Evolutionary conservation across 2,113 vertebrate genomes (phyloP).

Genomic region (Formicarius rufipectus): DNA sequence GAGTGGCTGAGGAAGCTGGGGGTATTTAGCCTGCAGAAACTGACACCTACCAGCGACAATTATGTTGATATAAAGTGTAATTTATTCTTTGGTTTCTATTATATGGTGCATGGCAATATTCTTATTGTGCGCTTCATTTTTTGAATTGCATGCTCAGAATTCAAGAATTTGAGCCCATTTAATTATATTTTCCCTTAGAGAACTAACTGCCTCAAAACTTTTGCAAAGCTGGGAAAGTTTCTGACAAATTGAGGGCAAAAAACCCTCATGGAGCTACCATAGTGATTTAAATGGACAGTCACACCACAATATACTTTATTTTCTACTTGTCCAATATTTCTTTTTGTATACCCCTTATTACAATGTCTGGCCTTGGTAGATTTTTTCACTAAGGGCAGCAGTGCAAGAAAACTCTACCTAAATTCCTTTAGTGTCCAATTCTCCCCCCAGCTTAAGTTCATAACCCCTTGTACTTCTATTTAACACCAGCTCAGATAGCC

Average conservation of each 20-base stretch:
- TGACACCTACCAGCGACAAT: background rate
- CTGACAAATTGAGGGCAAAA: slow-evolving; percentile 17
- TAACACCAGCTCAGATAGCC: slow-evolving; percentile 80
- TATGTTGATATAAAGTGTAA: background rate
- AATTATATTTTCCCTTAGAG: background rate
- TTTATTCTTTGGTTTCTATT: background rate
- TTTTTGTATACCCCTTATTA: slow-evolving; percentile 68
- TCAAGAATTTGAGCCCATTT: background rate
- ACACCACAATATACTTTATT: background rate
- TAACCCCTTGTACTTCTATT: slow-evolving; percentile 78
- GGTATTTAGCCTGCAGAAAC: background rate
- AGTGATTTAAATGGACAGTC: slow-evolving; percentile 46
- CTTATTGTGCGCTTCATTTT: background rate
- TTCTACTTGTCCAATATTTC: slow-evolving; percentile 38
- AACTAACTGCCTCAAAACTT: background rate
- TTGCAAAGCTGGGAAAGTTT: background rate
- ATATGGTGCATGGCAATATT: background rate
- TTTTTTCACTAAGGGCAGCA: slow-evolving; percentile 72
- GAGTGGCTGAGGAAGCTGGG: background rate
- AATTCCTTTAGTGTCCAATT: slow-evolving; percentile 73
- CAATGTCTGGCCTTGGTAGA: slow-evolving; percentile 41
- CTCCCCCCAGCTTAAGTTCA: slow-evolving; percentile 74
- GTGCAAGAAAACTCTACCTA: slow-evolving; percentile 66
- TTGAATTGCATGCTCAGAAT: background rate
- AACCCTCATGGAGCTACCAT: background rate